phyloP scores from a whole-genome alignment of 2,113 vertebrate genomes.

The Lanius collurio region DNA sequence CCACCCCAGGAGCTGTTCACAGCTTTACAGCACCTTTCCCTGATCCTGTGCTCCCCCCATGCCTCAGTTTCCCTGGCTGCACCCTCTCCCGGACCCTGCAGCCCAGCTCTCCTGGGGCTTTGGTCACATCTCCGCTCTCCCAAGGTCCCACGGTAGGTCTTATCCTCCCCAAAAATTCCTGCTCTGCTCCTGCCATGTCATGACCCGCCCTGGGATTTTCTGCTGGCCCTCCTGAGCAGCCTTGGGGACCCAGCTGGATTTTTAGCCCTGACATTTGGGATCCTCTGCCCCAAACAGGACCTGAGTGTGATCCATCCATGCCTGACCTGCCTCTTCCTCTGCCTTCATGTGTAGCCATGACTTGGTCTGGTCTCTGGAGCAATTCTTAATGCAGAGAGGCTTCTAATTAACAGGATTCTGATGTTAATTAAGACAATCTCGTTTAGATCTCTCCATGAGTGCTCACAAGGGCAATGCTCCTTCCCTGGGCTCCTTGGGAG shows the following conservation, averaged over 20 bases:
- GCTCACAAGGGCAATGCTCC: conserved; percentile 1
- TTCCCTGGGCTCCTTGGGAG: not conserved
- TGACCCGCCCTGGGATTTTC: not conserved
- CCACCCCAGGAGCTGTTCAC: not conserved
- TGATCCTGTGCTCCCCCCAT: not conserved
- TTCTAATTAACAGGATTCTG: conserved; percentile 59
- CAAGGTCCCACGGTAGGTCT: not conserved
- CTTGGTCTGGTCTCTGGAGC: conserved; percentile 18
- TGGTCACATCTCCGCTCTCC: not conserved
- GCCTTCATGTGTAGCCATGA: not conserved
- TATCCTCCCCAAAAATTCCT: not conserved
- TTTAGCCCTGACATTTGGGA: not conserved
- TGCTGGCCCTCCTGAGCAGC: not conserved
- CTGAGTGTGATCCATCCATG: not conserved
- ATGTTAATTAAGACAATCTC: conserved; percentile 68
- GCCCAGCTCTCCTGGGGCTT: not conserved
- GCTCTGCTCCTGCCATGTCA: not conserved
- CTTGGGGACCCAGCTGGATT: not conserved
- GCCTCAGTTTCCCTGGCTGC: not conserved
- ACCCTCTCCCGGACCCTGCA: not conserved
- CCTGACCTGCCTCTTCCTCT: not conserved
- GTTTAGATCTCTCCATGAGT: conserved; percentile 29
- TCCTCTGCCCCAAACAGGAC: not conserved
- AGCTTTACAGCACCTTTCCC: not conserved
- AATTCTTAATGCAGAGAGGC: conserved; percentile 19